Base-by-base conservation (phyloP, 2,113 vertebrate species). In the Poeciliopsis turrubarensis region DNA sequence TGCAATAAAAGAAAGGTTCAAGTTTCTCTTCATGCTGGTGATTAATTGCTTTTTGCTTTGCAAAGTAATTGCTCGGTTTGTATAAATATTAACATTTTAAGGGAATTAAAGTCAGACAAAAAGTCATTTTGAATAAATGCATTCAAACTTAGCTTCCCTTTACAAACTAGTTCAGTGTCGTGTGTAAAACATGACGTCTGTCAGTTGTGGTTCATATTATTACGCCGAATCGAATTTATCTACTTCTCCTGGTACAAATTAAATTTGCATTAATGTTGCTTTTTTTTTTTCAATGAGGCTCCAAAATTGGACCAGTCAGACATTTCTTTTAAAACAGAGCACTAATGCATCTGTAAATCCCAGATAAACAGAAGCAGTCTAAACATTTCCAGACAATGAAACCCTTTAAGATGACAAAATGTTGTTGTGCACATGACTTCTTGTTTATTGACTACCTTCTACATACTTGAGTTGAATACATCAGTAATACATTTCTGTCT, bases 1-100 rank as follows among this genome's bases (percentile, higher is more conserved):
- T 66, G 62, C 77, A 84, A 32, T 71, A 69, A 83, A 71, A 81
- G 65, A 72, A 64, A n/a, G 31, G 63, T 79, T 61, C 60, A 47
- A 19, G 17, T 47, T 47, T 19, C 84, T 72, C 39, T 70, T 57
- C n/a, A 60, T 70, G 60, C 5, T 44, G n/a, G 65, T 57, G 76
- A 86, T 77, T 75, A 81, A 27, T 0, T 0, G 63, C 79, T 63
- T 4, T 62, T 17, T 62, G 12, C n/a, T 72, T 17, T 70, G 34
- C 34, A 1, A n/a, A 0, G 22, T 10, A 57, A 57, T 57, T 25
- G 10, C 8, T 22, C 51, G n/a, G 2, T n/a, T 57, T 3, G 25
- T 8, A 57, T n/a, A 1, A 54, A 54, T 54, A 25, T 54, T 9
- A 9, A n/a, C 51, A 54, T 10, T 10, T 54, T 5, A 54, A 54